Evolutionary conservation across 1,140 invertebrate species (phyloP).

Genomic region (Epicauta chinensis): DNA sequence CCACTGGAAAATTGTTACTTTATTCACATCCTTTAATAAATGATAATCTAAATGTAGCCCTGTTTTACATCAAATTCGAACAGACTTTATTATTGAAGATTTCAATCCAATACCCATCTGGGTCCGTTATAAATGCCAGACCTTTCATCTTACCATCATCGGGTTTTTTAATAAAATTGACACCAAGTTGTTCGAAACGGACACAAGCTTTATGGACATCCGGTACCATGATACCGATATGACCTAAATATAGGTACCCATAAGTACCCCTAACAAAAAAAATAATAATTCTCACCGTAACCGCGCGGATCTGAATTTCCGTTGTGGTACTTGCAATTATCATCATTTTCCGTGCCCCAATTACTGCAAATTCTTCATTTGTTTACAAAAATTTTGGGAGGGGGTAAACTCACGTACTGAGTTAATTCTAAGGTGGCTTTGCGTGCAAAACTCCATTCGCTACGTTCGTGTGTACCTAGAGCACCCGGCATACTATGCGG

Average conservation of each 20-base stretch:
- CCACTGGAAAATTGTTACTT: no score
- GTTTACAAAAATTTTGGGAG: no score
- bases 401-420: no score
- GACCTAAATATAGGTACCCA: slow-evolving; percentile 52
- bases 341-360: slow-evolving; percentile 87
- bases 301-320: slow-evolving; percentile 88
- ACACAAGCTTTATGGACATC: slow-evolving; percentile 82
- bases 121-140: slow-evolving; percentile 90
- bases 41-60: no score
- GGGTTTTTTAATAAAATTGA: slow-evolving; percentile 86
- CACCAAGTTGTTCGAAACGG: slow-evolving; percentile 75
- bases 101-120: slow-evolving; percentile 96
- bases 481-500: slow-evolving; percentile 65
- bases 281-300: slow-evolving; percentile 53
- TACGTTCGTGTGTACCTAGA: slow-evolving; percentile 52
- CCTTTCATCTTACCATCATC: slow-evolving; percentile 91
- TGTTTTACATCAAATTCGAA: neutral
- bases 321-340: slow-evolving; percentile 75
- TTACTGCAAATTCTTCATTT: slow-evolving; percentile 61
- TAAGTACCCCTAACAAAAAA: no score
- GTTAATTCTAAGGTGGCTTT: slow-evolving; percentile 90
- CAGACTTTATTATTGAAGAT: slow-evolving; percentile 63
- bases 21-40: no score
- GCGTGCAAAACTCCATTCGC: slow-evolving; percentile 70
- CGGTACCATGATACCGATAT: slow-evolving; percentile 85